Percentiles rank a stretch among this genome's conserved stretches.
Evolutionary conservation across 2,113 vertebrate species (phyloP).

Genomic region (Otolemur garnettii): DNA sequence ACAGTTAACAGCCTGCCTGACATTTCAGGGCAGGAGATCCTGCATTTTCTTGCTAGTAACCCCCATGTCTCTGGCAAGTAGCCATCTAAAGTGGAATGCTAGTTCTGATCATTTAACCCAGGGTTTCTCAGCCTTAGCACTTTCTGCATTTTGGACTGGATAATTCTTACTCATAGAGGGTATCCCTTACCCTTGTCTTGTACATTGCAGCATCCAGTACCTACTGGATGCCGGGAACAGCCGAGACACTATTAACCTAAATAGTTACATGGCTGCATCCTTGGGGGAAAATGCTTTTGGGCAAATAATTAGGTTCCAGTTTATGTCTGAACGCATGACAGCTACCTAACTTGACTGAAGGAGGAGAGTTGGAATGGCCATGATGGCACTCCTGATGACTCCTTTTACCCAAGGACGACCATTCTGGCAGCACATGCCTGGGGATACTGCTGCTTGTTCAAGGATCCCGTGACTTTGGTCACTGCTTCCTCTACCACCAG

Average conservation of each 20-base stretch:
- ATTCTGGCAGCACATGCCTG: no score
- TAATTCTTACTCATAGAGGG: background rate
- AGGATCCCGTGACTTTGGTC: background rate
- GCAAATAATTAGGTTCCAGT: background rate
- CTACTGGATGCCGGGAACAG: background rate
- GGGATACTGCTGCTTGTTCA: background rate
- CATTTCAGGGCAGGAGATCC: no score
- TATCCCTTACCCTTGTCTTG: background rate
- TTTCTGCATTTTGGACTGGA: background rate
- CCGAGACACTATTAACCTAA: background rate
- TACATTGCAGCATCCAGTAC: background rate
- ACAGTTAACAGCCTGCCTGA: background rate
- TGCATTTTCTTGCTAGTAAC: background rate
- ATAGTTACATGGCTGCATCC: background rate
- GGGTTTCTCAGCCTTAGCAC: background rate
- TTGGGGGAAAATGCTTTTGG: background rate
- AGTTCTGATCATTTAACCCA: background rate
- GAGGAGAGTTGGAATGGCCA: background rate
- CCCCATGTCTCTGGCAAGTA: background rate
- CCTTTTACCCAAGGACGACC: background rate
- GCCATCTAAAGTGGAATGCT: background rate
- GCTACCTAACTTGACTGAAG: background rate
- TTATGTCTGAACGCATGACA: background rate
- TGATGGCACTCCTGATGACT: background rate
- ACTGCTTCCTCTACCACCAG: background rate